Conservation (phyloP, 2,113 vertebrate genomes). For the Colaptes auratus region DNA sequence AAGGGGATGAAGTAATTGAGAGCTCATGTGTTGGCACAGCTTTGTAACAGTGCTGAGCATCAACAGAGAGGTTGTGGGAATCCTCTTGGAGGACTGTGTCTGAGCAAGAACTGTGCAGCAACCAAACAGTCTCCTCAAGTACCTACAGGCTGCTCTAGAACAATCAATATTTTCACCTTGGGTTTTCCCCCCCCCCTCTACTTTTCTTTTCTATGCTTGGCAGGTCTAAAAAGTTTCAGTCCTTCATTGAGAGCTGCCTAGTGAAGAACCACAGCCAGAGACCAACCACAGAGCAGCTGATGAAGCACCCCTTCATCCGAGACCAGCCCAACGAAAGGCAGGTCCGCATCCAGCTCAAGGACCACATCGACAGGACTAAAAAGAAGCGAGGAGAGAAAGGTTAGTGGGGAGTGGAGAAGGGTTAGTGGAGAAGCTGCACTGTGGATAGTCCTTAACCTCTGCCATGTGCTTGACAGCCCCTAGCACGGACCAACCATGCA, state of each 20-base stretch:
- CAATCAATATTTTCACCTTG: accelerated
- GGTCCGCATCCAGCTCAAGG: conserved; percentile 98
- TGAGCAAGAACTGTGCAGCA: not conserved
- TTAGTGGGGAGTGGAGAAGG: conserved; percentile 77
- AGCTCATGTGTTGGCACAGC: not conserved
- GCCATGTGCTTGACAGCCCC: not conserved
- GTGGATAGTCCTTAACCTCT: not conserved
- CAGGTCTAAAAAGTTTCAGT: conserved; percentile 99
- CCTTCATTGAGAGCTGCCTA: conserved; percentile 96
- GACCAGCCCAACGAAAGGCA: conserved; percentile 96
- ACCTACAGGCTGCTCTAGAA: not conserved
- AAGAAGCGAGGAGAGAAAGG: conserved; percentile 96
- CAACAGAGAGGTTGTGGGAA: not conserved
- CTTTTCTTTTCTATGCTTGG: not conserved
- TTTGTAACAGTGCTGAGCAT: not conserved
- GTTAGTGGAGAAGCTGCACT: conserved; percentile 35
- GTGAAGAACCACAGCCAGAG: conserved; percentile 97
- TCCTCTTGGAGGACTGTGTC: not conserved
- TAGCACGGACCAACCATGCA: accelerated
- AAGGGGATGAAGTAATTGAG: not conserved
- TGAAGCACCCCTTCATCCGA: conserved; percentile 96
- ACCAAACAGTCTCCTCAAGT: not conserved
- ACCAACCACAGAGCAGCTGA: conserved; percentile 94
- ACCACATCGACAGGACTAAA: conserved; percentile 98
- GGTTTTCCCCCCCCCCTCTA: not conserved